Evolutionary conservation across 2,797 vertebrate genomes (phyloP), one percentile per base, ranked within the genome.

Genomic region (Leptoclinus maculatus): DNA sequence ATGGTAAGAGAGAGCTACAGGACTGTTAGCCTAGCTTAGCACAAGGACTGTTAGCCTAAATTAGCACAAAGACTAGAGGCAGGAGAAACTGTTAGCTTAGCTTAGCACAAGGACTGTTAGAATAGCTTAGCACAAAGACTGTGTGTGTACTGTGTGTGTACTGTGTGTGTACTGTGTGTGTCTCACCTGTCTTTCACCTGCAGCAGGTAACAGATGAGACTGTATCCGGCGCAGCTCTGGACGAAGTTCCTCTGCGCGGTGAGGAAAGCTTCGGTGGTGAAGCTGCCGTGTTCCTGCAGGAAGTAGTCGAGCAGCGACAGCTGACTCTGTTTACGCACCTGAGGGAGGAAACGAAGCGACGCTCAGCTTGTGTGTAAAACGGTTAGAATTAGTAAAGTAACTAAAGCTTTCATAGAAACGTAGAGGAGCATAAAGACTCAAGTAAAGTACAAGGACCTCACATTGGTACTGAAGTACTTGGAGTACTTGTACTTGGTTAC

Each of bases 111-210:
- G 57, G n/a, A 49, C 39, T 1, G 58, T 51, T 51, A 62, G 49
- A 13, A 2, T 53, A 45, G 71, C 47, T 32, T 29, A 67, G 57
- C 66, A 38, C 1, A 21, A 7, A n/a, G n/a, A n/a, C n/a, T 29
- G 27, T 29, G 27, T 29, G 27, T 29, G 27, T 29, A 3, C 3
- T 29, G 27, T 29, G 27, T 29, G 27, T 29, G 27, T 29, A 3
- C n/a, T 29, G 27, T 29, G 27, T 29, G 27, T 29, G 34, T 34
- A 4, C n/a, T 34, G 36, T 7, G 17, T 47, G 17, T 21, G 8
- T 29, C 85, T 82, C 41, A 97, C 98, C 98, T 97, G 96, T 99
- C 98, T 81, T 99, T 99, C 83, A 99, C 98, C 93, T 99, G 98
- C 88, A 99, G 95, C 71, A 99, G 95, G 94, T 99, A 99, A 64